These are phyloP conservation scores for Archips xylosteana DNA, from an alignment of 2,888 invertebrate genomes.

Conservation along the genomic window DNA sequence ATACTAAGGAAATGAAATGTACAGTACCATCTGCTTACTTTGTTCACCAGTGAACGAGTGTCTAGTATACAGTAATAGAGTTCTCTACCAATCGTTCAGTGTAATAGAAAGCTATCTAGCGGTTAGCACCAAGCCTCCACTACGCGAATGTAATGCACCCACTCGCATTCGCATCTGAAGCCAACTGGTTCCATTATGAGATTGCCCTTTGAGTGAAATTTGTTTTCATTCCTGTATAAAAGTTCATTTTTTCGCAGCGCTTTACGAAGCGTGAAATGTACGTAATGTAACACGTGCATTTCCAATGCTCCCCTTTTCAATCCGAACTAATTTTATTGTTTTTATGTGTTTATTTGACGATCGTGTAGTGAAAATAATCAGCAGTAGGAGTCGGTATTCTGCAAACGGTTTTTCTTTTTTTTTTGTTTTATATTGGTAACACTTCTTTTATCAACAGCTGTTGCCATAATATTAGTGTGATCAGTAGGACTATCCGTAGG, in stretches of 20 bases:
- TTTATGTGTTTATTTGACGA: conserved; percentile 31
- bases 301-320: conserved; percentile 43
- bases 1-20: not conserved
- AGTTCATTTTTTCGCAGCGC: conserved; percentile 63
- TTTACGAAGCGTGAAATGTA: conserved; percentile 62
- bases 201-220: conserved; percentile 81
- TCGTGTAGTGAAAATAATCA: conserved; percentile 1
- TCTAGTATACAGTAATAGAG: conserved; percentile 39
- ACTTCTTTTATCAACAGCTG: too few species aligned
- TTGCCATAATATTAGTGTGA: too few species aligned
- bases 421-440: too few species aligned
- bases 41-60: conserved; percentile 19
- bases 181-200: conserved; percentile 80
- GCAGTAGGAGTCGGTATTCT: too few species aligned
- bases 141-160: conserved; percentile 67
- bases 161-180: conserved; percentile 67
- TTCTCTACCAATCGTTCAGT: conserved; percentile 55
- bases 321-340: conserved; percentile 24
- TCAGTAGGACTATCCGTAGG: too few species aligned
- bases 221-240: conserved; percentile 74
- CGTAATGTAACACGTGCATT: conserved; percentile 51
- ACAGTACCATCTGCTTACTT: not conserved
- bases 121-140: conserved; percentile 63
- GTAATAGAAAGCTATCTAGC: conserved; percentile 65
- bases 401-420: too few species aligned